Evolutionary conservation across 2,888 invertebrate species (phyloP), one percentile per base, ranked within the genome.

Genomic region (Lordiphosa andalusiaca): DNA sequence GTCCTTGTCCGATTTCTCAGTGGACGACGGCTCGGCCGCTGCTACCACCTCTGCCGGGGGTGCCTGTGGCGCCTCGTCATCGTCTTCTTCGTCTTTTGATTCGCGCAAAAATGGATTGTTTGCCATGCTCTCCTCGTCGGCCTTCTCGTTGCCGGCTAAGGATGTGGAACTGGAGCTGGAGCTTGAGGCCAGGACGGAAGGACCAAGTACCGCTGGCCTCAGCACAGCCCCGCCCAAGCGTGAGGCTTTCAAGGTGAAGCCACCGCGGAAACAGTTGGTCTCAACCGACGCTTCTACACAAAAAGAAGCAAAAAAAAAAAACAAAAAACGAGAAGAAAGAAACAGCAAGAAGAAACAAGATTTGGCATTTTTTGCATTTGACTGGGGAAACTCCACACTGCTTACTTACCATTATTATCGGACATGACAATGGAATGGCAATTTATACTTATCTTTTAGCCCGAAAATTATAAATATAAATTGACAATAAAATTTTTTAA

Each of bases 41-140:
- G 73, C 73, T 33, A 67, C 77, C 25, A 70, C 77, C 13, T 67
- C 67, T 16, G 60, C 66, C 1, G 71, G 41, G 21, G 23, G 33
- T 19, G 19, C 19, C 6, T 16, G 41, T 4, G 37, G 41, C 4
- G 37, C 62, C 4, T 58, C 67, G 13, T 63, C 71, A 3, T 77
- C 72, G n/a, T 76, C 73, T 2, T 77, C 77, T 10, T 87, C 87
- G 2, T 75, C 73, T 52, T 86, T 80, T 16, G 67, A 73, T 33
- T 88, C 88, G 23, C 86, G 86, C 57, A 89, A 67, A 54, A 89
- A 89, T 2, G 89, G 88, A 77, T 89, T 89, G n/a, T 67, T 66
- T 4, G 66, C 57, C 44, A 69, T 58, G 35, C 69, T 71, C 4
- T 72, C 76, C 4, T 71, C 76, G n/a, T 85, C 80, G 5, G 63